These are phyloP conservation scores for Sminthurides aquaticus DNA, from an alignment of 2,888 invertebrate species.

Conservation along the genomic window DNA sequence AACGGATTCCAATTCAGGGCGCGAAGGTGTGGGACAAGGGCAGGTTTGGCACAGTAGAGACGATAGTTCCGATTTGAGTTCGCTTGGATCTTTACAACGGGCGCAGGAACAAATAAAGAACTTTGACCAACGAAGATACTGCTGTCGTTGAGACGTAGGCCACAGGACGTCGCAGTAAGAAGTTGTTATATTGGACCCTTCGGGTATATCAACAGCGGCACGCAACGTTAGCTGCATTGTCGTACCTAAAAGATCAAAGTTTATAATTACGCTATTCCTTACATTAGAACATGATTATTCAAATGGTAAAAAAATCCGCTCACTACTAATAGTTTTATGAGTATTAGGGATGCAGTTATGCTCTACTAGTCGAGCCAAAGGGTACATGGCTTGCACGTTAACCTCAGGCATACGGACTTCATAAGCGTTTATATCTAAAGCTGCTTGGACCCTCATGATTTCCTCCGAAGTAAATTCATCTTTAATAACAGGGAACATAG, in stretches of 20 bases:
- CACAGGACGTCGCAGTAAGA: slow-evolving; percentile 42
- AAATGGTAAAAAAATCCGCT: slow-evolving; percentile 3
- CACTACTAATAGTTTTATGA: slow-evolving; percentile 36
- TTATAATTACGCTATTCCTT: background rate
- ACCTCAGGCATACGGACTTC: slow-evolving; percentile 34
- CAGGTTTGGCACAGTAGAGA: slow-evolving; percentile 37
- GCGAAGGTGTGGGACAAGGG: slow-evolving; percentile 25
- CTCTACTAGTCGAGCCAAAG: slow-evolving; percentile 37
- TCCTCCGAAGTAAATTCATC: slow-evolving; percentile 25
- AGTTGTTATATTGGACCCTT: slow-evolving; percentile 37
- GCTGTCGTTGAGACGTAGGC: slow-evolving; percentile 40
- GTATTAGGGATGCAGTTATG: slow-evolving; percentile 42
- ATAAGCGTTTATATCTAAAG: slow-evolving; percentile 37
- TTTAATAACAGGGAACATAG: slow-evolving; percentile 23
- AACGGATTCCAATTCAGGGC: slow-evolving; percentile 12
- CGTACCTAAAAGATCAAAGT: background rate
- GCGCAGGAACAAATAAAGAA: slow-evolving; percentile 39
- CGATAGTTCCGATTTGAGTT: slow-evolving; percentile 35
- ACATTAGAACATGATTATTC: too few species aligned
- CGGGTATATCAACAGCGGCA: slow-evolving; percentile 35
- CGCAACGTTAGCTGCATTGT: slow-evolving; percentile 31
- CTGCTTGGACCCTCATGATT: slow-evolving; percentile 33
- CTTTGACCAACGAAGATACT: slow-evolving; percentile 38
- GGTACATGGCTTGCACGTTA: slow-evolving; percentile 36
- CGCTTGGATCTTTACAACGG: slow-evolving; percentile 38